phyloP scores from a whole-genome alignment of 2,888 invertebrate genomes.

The Bembecia ichneumoniformis region DNA sequence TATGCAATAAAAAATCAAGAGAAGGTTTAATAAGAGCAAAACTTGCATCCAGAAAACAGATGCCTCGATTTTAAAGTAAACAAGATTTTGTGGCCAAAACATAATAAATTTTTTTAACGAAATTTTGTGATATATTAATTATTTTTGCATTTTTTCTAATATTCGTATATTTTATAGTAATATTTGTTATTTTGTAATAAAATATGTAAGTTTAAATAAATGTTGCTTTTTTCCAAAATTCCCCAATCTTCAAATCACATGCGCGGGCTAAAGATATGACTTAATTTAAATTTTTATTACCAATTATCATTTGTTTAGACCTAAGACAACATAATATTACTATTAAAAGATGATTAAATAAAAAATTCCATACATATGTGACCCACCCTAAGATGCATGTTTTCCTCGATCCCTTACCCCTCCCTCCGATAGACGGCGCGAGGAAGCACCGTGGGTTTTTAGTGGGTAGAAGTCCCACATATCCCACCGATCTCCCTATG shows the following conservation, averaged over 20 bases:
- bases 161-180: no score
- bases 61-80: neutral
- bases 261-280: no score
- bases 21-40: neutral
- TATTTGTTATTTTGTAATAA: neutral
- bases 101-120: slow-evolving; percentile 1
- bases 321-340: neutral
- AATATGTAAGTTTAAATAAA: neutral
- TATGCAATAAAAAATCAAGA: no score
- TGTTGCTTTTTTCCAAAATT: no score
- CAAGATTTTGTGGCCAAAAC: neutral
- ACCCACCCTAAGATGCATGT: neutral
- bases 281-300: neutral
- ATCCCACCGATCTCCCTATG: no score
- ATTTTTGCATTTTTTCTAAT: neutral
- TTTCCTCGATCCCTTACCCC: no score
- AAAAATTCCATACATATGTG: neutral
- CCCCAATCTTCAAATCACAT: no score
- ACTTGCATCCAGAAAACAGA: no score
- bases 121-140: neutral
- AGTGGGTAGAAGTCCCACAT: no score
- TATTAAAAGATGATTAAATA: neutral
- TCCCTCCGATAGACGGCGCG: no score
- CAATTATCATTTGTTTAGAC: neutral
- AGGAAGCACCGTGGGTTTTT: no score